Evolutionary conservation across 2,888 invertebrate genomes (phyloP), one percentile per base, ranked within the genome.

Genomic region (Orchesellides sinensis): DNA sequence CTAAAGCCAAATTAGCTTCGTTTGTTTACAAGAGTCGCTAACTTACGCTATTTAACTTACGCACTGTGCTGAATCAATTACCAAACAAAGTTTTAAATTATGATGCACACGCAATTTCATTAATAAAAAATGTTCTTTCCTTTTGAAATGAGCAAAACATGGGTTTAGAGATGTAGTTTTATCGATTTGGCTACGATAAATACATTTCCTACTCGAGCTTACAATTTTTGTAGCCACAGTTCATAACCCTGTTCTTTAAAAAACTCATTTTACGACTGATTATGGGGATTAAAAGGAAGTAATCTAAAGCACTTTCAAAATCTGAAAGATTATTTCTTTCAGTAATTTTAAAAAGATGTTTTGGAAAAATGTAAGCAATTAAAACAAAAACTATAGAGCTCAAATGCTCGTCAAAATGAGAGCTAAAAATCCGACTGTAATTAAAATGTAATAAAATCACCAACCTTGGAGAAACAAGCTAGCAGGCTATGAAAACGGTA

Each of bases 211-310:
- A 35, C 12, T 35, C 12, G 5, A 35, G 35, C 35, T 8, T 35
- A 8, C 35, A 35, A 35, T 35, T 35, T 35, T 6, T 47, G 27
- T 19, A 23, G 35, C 35, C n/a, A n/a, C n/a, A n/a, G 29, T 49
- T 49, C 23, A 35, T 27, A 56, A 35, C 14, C 3, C 45, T 56
- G 12, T 23, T 56, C 49, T 29, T 25, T 56, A 68, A 54, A 72
- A 25, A 45, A 23, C 25, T 47, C 3, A 14, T 59, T 72, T 59
- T 59, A 72, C 45, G 72, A 72, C 72, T 72, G 72, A 61, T 72
- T 32, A 23, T 32, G 12, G 47, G 47, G 45, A 72, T 29, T 59
- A 59, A 25, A 70, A 56, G 23, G 8, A 25, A 49, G 25, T 35
- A 40, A 35, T 21, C 8, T 49, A 21, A n/a, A 17, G 2, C 8